Evolutionary conservation across 2,888 invertebrate species (phyloP).

Genomic region (Caenorhabditis wallacei): DNA sequence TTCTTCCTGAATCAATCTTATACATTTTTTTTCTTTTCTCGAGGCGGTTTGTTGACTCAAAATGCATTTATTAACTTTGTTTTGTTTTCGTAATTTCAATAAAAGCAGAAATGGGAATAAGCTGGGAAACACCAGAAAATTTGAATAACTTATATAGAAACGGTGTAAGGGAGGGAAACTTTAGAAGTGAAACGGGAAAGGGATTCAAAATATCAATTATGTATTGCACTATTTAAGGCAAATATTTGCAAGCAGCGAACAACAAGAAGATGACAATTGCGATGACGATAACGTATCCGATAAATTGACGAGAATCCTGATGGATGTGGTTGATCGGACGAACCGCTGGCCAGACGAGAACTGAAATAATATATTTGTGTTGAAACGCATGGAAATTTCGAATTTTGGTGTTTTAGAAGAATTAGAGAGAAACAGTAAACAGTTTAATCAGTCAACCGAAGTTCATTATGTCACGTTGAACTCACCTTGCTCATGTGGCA

Average conservation of each 20-base stretch:
- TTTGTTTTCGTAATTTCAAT: constrained; percentile 28
- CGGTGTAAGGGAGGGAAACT: constrained; percentile 8
- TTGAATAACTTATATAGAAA: constrained; percentile 21
- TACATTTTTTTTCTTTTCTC: too few species aligned
- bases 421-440: too few species aligned
- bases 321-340: constrained; percentile 73
- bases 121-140: constrained; percentile 5
- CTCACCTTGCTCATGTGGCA: constrained; percentile 63
- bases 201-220: background rate
- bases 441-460: background rate
- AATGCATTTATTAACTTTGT: constrained; percentile 20
- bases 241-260: constrained; percentile 75
- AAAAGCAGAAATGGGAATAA: constrained; percentile 3
- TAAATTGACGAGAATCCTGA: constrained; percentile 71
- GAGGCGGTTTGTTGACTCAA: too few species aligned
- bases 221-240: constrained; percentile 61
- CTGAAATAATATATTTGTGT: constrained; percentile 40
- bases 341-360: constrained; percentile 74
- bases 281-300: constrained; percentile 74
- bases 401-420: background rate
- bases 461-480: too few species aligned
- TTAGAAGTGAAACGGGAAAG: constrained; percentile 14
- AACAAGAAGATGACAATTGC: constrained; percentile 74
- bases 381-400: background rate
- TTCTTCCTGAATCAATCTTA: too few species aligned